These are phyloP conservation scores for Subacronicta megacephala DNA, from an alignment of 2,888 invertebrate genomes.

Conservation along the genomic window DNA sequence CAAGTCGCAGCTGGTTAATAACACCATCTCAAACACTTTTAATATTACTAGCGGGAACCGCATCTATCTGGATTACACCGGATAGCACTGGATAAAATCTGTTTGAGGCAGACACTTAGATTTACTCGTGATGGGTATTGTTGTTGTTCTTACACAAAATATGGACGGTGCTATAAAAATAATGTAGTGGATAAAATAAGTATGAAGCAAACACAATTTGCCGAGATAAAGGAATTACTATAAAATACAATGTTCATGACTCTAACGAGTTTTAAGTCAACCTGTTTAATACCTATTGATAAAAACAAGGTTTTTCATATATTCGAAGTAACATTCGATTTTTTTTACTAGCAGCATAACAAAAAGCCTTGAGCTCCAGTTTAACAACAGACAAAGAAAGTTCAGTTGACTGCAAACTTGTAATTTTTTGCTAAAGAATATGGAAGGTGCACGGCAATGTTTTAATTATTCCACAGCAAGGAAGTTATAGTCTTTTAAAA, in stretches of 20 bases:
- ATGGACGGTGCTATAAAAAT: neutral
- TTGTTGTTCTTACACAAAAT: constrained; percentile 8
- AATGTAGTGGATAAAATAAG: neutral
- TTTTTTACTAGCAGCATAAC: neutral
- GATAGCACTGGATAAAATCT: constrained; percentile 43
- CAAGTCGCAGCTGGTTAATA: constrained; percentile 41
- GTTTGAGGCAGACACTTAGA: constrained; percentile 27
- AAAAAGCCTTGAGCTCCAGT: constrained; percentile 10
- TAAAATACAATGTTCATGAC: too few relatives aligned
- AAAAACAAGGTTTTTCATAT: too few relatives aligned
- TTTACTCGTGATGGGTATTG: constrained; percentile 24
- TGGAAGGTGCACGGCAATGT: constrained; percentile 26
- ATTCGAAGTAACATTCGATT: too few relatives aligned
- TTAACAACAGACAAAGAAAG: constrained; percentile 27
- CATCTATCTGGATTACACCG: constrained; percentile 47
- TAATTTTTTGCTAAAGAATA: constrained; percentile 36
- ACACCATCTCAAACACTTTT: constrained; percentile 39
- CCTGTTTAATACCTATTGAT: too few relatives aligned
- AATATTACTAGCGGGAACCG: constrained; percentile 47
- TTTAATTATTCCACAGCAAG: constrained; percentile 42
- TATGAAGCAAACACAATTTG: too few relatives aligned
- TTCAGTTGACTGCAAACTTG: constrained; percentile 24
- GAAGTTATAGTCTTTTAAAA: constrained; percentile 25
- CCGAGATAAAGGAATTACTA: too few relatives aligned
- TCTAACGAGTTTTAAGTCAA: too few relatives aligned